Evolutionary conservation across 2,888 invertebrate species (phyloP).

Genomic region (Agriopis aurantiaria): DNA sequence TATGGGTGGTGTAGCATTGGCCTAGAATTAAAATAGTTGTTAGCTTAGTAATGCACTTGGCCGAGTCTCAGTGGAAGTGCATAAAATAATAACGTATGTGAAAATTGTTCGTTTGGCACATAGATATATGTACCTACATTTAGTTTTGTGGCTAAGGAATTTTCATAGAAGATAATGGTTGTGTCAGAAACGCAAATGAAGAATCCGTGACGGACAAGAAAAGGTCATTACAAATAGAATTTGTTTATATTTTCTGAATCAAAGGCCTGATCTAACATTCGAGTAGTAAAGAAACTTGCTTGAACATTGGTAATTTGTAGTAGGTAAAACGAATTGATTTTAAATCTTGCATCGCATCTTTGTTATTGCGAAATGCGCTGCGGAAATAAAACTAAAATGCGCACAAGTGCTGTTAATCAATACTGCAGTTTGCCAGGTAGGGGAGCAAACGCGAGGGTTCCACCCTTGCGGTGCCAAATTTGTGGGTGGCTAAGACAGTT

Average conservation of each 20-base stretch:
- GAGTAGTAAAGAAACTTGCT: not conserved
- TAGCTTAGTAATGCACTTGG: conserved; percentile 20
- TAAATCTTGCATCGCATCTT: not conserved
- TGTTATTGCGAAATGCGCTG: conserved; percentile 40
- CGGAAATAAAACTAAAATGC: conserved; percentile 53
- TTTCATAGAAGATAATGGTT: conserved; percentile 9
- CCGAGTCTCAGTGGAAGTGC: conserved; percentile 15
- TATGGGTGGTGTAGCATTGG: conserved; percentile 25
- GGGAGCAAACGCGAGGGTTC: conserved; percentile 63
- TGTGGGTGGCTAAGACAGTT: conserved; percentile 43
- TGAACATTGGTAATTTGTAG: not conserved
- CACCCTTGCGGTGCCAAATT: conserved; percentile 71
- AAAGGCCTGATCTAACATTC: not conserved
- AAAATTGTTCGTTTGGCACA: conserved; percentile 13
- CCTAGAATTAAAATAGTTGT: conserved; percentile 32
- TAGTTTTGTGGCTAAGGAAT: conserved; percentile 7
- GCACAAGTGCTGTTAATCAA: conserved; percentile 73
- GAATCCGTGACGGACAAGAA: conserved; percentile 2
- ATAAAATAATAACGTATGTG: conserved; percentile 9
- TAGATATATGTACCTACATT: not conserved
- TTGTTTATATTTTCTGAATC: conserved; percentile 5
- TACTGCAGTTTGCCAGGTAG: conserved; percentile 76
- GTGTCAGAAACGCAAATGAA: conserved; percentile 2
- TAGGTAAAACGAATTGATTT: not conserved
- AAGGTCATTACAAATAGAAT: conserved; percentile 18